phyloP scores from a whole-genome alignment of 2,888 invertebrate species.

The Drosophila mayaguana region DNA sequence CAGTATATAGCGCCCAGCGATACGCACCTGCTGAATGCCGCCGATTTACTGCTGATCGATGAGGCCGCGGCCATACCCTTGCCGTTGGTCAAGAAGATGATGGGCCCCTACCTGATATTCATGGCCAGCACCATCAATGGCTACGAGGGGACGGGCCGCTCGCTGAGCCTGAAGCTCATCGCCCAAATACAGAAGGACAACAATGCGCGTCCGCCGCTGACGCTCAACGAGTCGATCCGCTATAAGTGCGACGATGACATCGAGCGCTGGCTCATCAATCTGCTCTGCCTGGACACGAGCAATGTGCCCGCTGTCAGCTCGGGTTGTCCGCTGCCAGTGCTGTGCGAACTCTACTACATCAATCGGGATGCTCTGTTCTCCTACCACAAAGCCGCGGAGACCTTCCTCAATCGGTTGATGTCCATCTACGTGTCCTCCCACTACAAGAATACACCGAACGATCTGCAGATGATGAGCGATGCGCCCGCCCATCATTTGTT shows the following conservation, averaged over 20 bases:
- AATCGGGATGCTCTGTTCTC: constrained; percentile 98
- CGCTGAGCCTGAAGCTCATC: constrained; percentile 96
- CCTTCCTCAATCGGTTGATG: constrained; percentile 96
- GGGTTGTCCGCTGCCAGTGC: constrained; percentile 95
- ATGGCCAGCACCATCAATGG: constrained; percentile 99
- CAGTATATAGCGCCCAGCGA: constrained; percentile 99
- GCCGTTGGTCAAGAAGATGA: constrained; percentile 94
- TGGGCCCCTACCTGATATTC: constrained; percentile 96
- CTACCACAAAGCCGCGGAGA: constrained; percentile 96
- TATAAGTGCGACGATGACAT: constrained; percentile 94
- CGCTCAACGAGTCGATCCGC: constrained; percentile 97
- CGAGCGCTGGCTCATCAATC: constrained; percentile 95
- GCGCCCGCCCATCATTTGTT: constrained; percentile 99
- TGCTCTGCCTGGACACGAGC: constrained; percentile 96
- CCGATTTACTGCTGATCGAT: constrained; percentile 97
- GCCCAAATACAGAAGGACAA: constrained; percentile 91
- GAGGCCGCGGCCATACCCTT: constrained; percentile 99
- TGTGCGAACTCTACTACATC: constrained; percentile 95
- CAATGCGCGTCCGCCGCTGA: constrained; percentile 86
- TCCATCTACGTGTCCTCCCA: constrained; percentile 98
- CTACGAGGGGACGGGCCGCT: constrained; percentile 99
- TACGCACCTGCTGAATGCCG: constrained; percentile 94
- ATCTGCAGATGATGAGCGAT: constrained; percentile 98
- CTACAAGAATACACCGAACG: constrained; percentile 99
- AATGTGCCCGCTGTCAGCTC: constrained; percentile 87